Evolutionary conservation across 2,113 vertebrate species (phyloP), one percentile per base, ranked within the genome.

Genomic region (Caranx ignobilis): DNA sequence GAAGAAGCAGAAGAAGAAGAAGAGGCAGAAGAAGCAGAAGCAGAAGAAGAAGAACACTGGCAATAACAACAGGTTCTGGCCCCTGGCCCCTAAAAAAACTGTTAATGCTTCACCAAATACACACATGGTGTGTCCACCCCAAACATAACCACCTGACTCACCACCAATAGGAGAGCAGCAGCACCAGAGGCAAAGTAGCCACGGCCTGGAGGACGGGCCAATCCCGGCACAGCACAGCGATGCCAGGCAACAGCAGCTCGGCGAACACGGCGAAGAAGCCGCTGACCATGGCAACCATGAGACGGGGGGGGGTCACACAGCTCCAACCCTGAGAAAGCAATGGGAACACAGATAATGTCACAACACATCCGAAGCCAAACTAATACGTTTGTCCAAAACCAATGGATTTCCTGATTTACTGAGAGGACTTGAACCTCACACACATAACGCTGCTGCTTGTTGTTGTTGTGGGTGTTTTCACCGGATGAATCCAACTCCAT

Each of bases 171-270:
- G 76, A 92, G 3, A 97, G 92, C 91, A 97, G 79, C 61, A 97
- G 86, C 2, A 96, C 88, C 12, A 96, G 91, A 6, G 92, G 90
- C 87, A 96, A 80, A 55, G 96, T 95, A 45, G 93, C 84, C 4
- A 95, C 94, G 0, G 96, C 96, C 88, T 98, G 97, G 31, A 98
- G 94, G 55, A 98, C 70, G 1, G 91, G 90, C 97, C 97, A 98
- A 83, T 96, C 94, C 0, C 71, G 90, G 32, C 95, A 96, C 8
- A 97, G 87, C 54, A 94, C 77, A 0, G 96, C 96, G 43, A 97
- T 48, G 16, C 95, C 95, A 0, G 96, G 97, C 92, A 97, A 91
- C 87, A 97, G 88, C 87, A 98, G 88, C 88, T 96, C 94, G 3
- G 97, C 97, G 0, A 89, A 88, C 35, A 97, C 92, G 1, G 91